Evolutionary conservation across 2,113 vertebrate species (phyloP).

Genomic region (Microcebus lehilahytsara): DNA sequence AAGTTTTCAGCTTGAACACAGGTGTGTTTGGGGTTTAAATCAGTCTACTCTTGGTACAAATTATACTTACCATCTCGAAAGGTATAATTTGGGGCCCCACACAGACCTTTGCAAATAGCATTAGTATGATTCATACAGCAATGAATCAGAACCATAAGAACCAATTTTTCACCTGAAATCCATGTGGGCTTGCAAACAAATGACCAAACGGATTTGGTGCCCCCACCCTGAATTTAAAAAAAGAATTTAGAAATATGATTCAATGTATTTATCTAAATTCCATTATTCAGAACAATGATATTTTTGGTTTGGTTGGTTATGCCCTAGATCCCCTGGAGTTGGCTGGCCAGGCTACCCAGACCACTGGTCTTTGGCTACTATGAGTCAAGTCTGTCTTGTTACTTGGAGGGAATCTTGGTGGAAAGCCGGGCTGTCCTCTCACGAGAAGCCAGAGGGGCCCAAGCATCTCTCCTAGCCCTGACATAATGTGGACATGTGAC

Average conservation of each 20-base stretch:
- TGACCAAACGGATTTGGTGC: background rate
- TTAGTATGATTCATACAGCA: background rate
- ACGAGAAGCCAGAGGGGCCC: background rate
- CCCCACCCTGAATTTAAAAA: background rate
- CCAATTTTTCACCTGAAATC: conserved; percentile 9
- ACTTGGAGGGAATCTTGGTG: background rate
- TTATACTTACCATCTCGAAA: conserved; percentile 29
- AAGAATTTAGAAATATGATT: conserved; percentile 30
- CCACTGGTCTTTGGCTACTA: background rate
- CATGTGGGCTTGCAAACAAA: background rate
- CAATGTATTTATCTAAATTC: background rate
- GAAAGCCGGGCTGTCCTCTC: background rate
- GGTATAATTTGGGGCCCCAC: conserved; percentile 32
- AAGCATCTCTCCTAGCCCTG: background rate
- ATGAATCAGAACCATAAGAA: conserved; percentile 30
- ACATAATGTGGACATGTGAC: background rate
- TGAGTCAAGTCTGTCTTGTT: background rate
- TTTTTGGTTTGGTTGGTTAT: background rate
- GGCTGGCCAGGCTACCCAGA: background rate
- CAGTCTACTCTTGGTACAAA: conserved; percentile 30
- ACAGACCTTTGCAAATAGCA: conserved; percentile 4
- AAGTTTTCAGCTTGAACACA: conserved; percentile 15
- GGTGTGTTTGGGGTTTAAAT: conserved; percentile 39
- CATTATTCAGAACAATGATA: background rate
- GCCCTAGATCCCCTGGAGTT: background rate